A percentile compares a stretch with the other conserved stretches of the same genome.
phyloP scores from a whole-genome alignment of 35 echinoderm and acorn worm genomes.

The Ptychodera flava region DNA sequence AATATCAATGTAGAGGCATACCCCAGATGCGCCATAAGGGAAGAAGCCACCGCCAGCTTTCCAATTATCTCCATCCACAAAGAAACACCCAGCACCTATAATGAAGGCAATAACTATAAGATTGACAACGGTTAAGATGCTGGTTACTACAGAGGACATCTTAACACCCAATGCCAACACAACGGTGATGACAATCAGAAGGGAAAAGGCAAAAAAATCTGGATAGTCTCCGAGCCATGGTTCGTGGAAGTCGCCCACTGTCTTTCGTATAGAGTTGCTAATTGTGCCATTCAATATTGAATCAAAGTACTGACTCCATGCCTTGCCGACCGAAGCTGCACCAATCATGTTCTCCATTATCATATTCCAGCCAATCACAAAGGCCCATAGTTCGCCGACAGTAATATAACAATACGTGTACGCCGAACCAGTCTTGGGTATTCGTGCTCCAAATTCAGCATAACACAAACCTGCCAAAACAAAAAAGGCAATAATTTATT shows the following conservation, averaged over 20 bases:
- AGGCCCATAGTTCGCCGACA: slow-evolving; percentile 84
- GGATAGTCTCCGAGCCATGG: slow-evolving; percentile 84
- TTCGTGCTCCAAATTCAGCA: slow-evolving; percentile 88
- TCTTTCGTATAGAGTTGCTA: slow-evolving; percentile 42
- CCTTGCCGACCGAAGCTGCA: slow-evolving; percentile 79
- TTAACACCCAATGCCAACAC: slow-evolving; percentile 66
- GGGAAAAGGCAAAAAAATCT: slow-evolving; percentile 70
- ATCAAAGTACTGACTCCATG: slow-evolving; percentile 90
- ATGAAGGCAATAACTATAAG: slow-evolving; percentile 60
- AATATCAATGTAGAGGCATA: too few species aligned
- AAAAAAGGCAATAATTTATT: background rate
- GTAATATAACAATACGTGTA: slow-evolving; percentile 92
- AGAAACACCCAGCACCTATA: slow-evolving; percentile 63
- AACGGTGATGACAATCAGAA: slow-evolving; percentile 61
- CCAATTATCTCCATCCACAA: slow-evolving; percentile 78
- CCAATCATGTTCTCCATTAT: slow-evolving; percentile 92
- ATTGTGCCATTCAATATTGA: slow-evolving; percentile 74
- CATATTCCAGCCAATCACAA: slow-evolving; percentile 97
- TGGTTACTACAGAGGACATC: slow-evolving; percentile 65
- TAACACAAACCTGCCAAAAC: slow-evolving; percentile 64
- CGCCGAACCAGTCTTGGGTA: slow-evolving; percentile 88
- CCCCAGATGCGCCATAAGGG: slow-evolving; percentile 77
- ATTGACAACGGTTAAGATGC: slow-evolving; percentile 58
- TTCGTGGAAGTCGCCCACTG: slow-evolving; percentile 65
- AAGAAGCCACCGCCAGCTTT: slow-evolving; percentile 54